Evolutionary conservation across 2,113 vertebrate genomes (phyloP).

Genomic region (Callospermophilus lateralis): DNA sequence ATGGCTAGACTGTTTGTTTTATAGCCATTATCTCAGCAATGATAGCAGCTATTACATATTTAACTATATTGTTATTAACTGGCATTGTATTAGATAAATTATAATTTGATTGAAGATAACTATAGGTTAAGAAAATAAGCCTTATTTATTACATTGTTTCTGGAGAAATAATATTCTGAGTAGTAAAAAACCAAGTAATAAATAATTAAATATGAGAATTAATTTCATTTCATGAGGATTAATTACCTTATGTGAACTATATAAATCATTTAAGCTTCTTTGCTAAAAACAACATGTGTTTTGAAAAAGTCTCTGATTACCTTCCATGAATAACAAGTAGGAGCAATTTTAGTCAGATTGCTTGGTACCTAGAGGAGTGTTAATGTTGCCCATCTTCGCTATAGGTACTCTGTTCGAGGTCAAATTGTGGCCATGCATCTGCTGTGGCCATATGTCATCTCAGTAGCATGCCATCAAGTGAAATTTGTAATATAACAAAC

Average conservation of each 20-base stretch:
- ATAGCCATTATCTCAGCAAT: neutral
- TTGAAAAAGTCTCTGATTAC: slow-evolving; percentile 34
- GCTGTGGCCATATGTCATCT: slow-evolving; percentile 69
- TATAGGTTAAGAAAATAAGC: neutral
- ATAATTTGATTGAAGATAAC: neutral
- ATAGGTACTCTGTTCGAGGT: slow-evolving; percentile 52
- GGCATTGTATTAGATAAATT: slow-evolving; percentile 31
- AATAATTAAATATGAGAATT: slow-evolving; percentile 60
- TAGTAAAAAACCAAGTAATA: neutral
- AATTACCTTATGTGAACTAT: slow-evolving; percentile 36
- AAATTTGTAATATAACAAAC: slow-evolving; percentile 52
- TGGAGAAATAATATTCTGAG: neutral
- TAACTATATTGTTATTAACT: slow-evolving; percentile 23
- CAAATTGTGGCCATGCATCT: slow-evolving; percentile 43
- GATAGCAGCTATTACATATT: neutral
- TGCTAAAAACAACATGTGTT: slow-evolving; percentile 27
- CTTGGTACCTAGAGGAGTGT: neutral
- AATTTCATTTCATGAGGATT: slow-evolving; percentile 49
- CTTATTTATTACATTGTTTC: slow-evolving; percentile 16
- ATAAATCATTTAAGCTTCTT: slow-evolving; percentile 52
- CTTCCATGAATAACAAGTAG: slow-evolving; percentile 28
- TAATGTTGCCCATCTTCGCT: neutral
- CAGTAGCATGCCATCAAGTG: slow-evolving; percentile 16
- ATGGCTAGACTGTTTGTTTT: neutral
- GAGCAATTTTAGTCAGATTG: slow-evolving; percentile 47